Evolutionary conservation across 2,888 invertebrate genomes (phyloP).

Genomic region (Pilophorus perplexus): DNA sequence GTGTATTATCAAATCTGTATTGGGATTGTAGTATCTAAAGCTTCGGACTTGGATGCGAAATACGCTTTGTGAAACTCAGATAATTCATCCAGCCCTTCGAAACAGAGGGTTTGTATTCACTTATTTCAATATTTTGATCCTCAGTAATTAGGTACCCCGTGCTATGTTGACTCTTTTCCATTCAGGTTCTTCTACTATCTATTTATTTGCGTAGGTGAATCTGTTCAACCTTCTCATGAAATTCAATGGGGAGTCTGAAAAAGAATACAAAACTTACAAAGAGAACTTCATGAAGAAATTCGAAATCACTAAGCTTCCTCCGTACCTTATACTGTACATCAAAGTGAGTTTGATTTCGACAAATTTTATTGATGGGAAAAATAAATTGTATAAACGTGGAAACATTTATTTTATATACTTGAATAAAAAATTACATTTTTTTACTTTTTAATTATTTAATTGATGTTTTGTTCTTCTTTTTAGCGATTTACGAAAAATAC

Average conservation of each 20-base stretch:
- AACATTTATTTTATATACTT: background rate
- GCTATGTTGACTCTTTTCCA: background rate
- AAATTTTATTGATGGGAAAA: background rate
- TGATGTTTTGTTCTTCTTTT: background rate
- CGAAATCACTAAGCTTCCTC: slow-evolving; percentile 89
- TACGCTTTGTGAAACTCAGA: slow-evolving; percentile 16
- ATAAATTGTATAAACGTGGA: too few species aligned
- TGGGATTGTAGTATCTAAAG: slow-evolving; percentile 24
- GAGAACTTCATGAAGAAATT: slow-evolving; percentile 97
- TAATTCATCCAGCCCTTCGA: background rate
- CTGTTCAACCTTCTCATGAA: slow-evolving; percentile 89
- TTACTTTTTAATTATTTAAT: background rate
- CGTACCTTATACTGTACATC: slow-evolving; percentile 92
- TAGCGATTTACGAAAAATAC: slow-evolving; percentile 96
- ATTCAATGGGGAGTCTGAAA: slow-evolving; percentile 92
- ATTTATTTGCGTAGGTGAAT: too few species aligned
- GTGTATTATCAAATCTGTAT: slow-evolving; percentile 29
- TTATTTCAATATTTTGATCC: background rate
- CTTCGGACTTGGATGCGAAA: slow-evolving; percentile 12
- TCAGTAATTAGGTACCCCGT: too few species aligned
- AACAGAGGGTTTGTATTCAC: slow-evolving; percentile 7
- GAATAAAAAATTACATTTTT: background rate
- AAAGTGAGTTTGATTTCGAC: slow-evolving; percentile 58
- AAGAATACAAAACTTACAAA: slow-evolving; percentile 99
- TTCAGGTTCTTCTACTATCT: slow-evolving; percentile 49